Percentiles rank a stretch among this genome's conserved stretches.
These are phyloP conservation scores for Ophioderma brevispina DNA, from an alignment of 35 echinoderm and acorn worm genomes.

Conservation along the genomic window DNA sequence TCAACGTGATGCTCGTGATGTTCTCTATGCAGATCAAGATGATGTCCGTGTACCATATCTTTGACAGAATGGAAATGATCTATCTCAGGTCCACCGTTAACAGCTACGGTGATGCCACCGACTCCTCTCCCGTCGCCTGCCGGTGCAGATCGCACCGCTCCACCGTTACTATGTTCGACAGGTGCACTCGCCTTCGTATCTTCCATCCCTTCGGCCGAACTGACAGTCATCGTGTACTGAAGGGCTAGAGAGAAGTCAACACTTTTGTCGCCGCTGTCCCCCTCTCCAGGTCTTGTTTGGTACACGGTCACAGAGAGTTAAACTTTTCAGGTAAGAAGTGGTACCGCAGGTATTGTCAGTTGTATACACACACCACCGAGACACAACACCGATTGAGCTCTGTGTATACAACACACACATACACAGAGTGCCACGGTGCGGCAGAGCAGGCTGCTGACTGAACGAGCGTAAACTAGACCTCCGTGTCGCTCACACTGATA, in stretches of 20 bases:
- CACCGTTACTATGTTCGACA: slow-evolving; percentile 10
- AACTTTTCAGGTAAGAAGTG: not conserved
- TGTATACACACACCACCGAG: not conserved
- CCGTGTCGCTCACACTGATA: not conserved
- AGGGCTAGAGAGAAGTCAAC: not conserved
- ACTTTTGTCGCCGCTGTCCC: not conserved
- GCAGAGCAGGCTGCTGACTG: no score
- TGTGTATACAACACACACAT: no score
- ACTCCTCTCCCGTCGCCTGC: not conserved
- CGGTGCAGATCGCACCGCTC: not conserved
- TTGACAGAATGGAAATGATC: not conserved
- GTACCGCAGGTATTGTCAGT: slow-evolving; percentile 3
- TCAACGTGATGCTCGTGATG: not conserved
- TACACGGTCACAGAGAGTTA: not conserved
- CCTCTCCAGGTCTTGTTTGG: not conserved
- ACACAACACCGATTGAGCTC: no score
- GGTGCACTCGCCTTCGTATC: slow-evolving; percentile 24
- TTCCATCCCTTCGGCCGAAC: slow-evolving; percentile 39
- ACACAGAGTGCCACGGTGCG: no score
- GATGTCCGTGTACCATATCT: not conserved
- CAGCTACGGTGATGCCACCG: not conserved
- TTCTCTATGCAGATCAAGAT: not conserved
- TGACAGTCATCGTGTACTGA: slow-evolving; percentile 27
- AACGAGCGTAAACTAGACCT: not conserved
- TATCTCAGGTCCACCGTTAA: slow-evolving; percentile 12